These are phyloP conservation scores for Tenebrosternarchus preto DNA, from an alignment of 2,113 vertebrate genomes.

Conservation along the genomic window DNA sequence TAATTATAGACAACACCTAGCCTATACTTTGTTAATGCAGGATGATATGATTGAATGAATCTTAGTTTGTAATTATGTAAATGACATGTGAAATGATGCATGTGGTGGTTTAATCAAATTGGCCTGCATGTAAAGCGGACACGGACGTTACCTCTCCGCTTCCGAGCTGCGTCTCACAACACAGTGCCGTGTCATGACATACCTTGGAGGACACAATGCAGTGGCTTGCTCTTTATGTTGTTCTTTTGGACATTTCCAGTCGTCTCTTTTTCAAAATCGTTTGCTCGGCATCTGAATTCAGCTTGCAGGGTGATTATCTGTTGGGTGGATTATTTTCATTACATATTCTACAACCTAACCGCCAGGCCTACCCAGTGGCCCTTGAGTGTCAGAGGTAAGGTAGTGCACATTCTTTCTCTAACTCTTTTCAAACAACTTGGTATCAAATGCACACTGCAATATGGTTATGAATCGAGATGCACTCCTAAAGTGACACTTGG, in stretches of 20 bases:
- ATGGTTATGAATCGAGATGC: neutral
- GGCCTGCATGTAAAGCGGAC: slow-evolving; percentile 37
- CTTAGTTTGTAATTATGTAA: slow-evolving; percentile 20
- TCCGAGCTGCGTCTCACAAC: neutral
- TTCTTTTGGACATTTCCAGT: slow-evolving; percentile 33
- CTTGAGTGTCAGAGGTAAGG: slow-evolving; percentile 45
- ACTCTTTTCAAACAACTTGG: neutral
- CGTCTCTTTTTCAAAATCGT: neutral
- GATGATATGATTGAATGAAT: neutral
- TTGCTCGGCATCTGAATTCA: slow-evolving; percentile 42
- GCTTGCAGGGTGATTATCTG: slow-evolving; percentile 43
- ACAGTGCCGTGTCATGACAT: neutral
- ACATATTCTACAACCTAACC: slow-evolving; percentile 5
- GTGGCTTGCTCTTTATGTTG: slow-evolving; percentile 5
- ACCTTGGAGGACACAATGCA: slow-evolving; percentile 28
- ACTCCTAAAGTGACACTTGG: neutral
- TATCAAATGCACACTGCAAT: neutral
- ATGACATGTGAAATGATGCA: slow-evolving; percentile 24
- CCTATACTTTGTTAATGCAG: neutral
- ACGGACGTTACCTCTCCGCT: neutral
- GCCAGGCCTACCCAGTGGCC: slow-evolving; percentile 17
- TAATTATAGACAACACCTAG: neutral
- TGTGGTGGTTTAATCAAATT: slow-evolving; percentile 52
- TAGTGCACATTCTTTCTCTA: neutral
- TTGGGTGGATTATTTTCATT: slow-evolving; percentile 52